Percentiles rank a stretch among this genome's conserved stretches.
Conservation (phyloP, 2,888 invertebrate genomes). For the Apocheima hispidaria region DNA sequence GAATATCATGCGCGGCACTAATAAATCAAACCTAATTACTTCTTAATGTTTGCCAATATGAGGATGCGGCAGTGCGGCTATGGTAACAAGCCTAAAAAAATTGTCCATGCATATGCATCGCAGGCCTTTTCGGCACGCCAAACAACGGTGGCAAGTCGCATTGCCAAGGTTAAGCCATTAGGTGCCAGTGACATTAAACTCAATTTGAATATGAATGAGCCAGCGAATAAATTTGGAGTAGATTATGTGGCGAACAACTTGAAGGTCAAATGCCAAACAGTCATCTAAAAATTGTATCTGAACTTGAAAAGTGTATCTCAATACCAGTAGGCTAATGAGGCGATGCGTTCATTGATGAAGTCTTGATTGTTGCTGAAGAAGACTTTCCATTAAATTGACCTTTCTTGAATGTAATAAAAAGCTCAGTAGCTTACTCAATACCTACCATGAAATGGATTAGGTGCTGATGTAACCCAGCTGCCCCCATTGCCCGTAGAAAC, state of each 20-base stretch:
- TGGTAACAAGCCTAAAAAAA: neutral
- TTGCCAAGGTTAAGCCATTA: slow-evolving; percentile 26
- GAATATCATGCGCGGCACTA: neutral
- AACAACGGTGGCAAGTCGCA: slow-evolving; percentile 9
- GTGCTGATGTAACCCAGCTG: no score
- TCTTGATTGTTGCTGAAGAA: no score
- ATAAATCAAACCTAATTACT: slow-evolving; percentile 5
- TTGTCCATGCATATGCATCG: slow-evolving; percentile 1
- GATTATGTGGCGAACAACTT: neutral
- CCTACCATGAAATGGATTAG: no score
- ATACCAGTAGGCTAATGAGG: no score
- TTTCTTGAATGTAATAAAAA: no score
- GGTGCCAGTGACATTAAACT: slow-evolving; percentile 28
- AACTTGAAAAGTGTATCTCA: no score
- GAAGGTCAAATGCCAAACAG: slow-evolving; percentile 13
- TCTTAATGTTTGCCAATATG: slow-evolving; percentile 5
- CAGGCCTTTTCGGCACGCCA: slow-evolving; percentile 4
- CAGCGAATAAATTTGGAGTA: slow-evolving; percentile 17
- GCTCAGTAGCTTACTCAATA: no score
- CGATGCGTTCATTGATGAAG: no score
- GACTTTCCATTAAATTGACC: no score
- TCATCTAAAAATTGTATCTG: no score
- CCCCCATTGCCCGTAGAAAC: no score
- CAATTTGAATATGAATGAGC: slow-evolving; percentile 30
- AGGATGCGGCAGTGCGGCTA: neutral